Conservation (phyloP, 2,113 vertebrate genomes). For the Ornithorhynchus anatinus region DNA sequence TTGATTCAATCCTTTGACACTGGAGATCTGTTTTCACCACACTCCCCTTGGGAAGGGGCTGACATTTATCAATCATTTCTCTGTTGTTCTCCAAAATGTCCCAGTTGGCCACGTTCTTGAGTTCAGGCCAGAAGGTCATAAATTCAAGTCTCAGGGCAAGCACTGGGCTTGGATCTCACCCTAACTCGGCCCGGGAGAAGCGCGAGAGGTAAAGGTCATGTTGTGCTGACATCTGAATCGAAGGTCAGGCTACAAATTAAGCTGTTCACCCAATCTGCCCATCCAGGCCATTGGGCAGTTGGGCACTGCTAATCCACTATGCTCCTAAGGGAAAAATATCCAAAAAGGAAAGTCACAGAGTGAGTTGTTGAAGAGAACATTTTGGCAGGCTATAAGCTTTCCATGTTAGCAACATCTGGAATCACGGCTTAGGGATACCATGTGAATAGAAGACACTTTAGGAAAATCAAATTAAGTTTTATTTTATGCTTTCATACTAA, state of each 20-base stretch:
- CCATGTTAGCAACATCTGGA: no score
- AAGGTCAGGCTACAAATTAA: neutral
- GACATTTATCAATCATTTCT: constrained; percentile 38
- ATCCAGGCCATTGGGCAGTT: no score
- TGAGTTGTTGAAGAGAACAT: no score
- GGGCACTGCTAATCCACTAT: no score
- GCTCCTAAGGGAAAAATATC: no score
- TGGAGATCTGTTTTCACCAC: constrained; percentile 24
- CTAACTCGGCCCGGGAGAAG: neutral
- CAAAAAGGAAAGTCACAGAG: no score
- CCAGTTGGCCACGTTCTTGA: constrained; percentile 32
- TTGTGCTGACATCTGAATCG: constrained; percentile 1
- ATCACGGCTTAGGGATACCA: no score
- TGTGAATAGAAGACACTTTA: no score
- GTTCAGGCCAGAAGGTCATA: constrained; percentile 27
- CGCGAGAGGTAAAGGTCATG: neutral
- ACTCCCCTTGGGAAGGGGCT: constrained; percentile 35
- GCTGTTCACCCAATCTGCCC: neutral
- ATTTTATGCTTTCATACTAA: no score
- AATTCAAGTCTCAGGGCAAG: constrained; percentile 17
- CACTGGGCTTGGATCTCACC: neutral
- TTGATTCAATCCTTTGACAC: constrained; percentile 38
- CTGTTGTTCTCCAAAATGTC: constrained; percentile 45
- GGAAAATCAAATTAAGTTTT: no score
- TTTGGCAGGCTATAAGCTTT: no score